phyloP scores from a whole-genome alignment of 2,797 vertebrate species.

The Octomys mimax region DNA sequence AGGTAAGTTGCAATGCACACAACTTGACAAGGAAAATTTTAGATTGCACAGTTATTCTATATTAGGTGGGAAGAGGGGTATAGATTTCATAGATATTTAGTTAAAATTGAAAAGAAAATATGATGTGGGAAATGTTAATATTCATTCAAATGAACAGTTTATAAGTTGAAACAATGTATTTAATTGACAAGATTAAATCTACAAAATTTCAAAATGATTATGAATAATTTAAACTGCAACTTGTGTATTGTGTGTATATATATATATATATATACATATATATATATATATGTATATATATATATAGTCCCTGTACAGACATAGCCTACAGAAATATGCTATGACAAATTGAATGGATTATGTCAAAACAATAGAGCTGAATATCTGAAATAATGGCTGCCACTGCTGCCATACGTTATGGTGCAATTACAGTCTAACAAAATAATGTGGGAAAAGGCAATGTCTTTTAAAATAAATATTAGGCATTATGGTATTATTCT shows the following conservation, averaged over 20 bases:
- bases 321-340: slow-evolving; percentile 37
- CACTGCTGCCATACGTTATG: background rate
- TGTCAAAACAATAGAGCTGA: slow-evolving; percentile 2
- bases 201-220: slow-evolving; percentile 48
- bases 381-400: slow-evolving; percentile 36
- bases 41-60: slow-evolving; percentile 39
- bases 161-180: slow-evolving; percentile 30
- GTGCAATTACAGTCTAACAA: slow-evolving; percentile 15
- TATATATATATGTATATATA: background rate
- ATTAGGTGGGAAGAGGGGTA: slow-evolving; percentile 71
- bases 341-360: background rate
- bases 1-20: slow-evolving; percentile 65
- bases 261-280: too few relatives aligned
- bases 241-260: background rate
- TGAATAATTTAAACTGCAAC: slow-evolving; percentile 47
- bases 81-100: slow-evolving; percentile 36
- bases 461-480: slow-evolving; percentile 25
- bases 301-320: background rate
- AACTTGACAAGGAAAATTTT: slow-evolving; percentile 69
- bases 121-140: slow-evolving; percentile 78
- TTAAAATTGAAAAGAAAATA: slow-evolving; percentile 79
- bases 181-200: background rate
- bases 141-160: slow-evolving; percentile 1
- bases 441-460: slow-evolving; percentile 10
- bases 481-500: slow-evolving; percentile 38